These are phyloP conservation scores for Erithacus rubecula DNA, from an alignment of 2,797 vertebrate genomes.

Conservation along the genomic window DNA sequence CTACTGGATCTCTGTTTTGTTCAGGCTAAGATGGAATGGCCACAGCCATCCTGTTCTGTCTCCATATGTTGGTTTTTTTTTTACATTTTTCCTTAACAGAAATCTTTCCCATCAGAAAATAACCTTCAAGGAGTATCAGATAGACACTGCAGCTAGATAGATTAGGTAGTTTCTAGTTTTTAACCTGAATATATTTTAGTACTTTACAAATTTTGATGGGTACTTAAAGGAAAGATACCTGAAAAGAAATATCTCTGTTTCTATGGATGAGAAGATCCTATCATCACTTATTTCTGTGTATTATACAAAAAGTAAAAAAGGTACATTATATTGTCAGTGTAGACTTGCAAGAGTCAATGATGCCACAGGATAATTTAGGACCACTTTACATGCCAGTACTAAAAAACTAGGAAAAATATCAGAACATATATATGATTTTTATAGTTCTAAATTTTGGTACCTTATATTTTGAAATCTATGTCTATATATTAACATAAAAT, in stretches of 20 bases:
- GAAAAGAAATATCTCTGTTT: neutral
- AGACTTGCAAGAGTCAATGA: neutral
- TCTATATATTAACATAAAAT: neutral
- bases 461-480: neutral
- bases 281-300: neutral
- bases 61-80: neutral
- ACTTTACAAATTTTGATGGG: neutral
- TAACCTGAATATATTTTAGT: neutral
- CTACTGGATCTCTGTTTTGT: neutral
- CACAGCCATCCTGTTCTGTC: neutral
- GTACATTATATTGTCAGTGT: neutral
- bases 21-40: neutral
- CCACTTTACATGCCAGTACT: neutral
- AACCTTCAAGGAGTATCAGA: neutral
- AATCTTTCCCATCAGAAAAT: neutral
- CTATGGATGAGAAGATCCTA: neutral
- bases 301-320: neutral
- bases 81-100: neutral
- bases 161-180: neutral
- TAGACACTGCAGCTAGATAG: neutral
- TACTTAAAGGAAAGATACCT: neutral
- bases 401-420: neutral
- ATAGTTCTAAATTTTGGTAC: neutral
- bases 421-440: neutral
- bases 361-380: neutral